Evolutionary conservation across 2,797 vertebrate species (phyloP).

Genomic region (Eulemur coronatus): DNA sequence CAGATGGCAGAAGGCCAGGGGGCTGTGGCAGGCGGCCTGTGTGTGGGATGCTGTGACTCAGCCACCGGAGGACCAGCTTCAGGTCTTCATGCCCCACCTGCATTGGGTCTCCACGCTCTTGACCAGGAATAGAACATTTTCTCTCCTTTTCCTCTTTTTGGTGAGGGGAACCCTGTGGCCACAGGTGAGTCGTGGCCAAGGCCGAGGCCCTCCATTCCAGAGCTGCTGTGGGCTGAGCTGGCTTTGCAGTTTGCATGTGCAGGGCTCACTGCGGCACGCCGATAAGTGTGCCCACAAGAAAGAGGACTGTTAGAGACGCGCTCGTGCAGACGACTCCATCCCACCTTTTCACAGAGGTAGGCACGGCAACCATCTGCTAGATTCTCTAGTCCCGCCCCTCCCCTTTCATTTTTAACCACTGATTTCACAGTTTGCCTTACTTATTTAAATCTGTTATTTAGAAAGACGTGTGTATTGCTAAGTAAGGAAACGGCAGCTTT

Average conservation of each 20-base stretch:
- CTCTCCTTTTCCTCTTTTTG: background rate
- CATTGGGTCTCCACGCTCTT: background rate
- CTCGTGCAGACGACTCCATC: background rate
- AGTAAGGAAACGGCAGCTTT: conserved; percentile 43
- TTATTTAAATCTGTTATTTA: conserved; percentile 72
- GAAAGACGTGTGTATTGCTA: conserved; percentile 46
- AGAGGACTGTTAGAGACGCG: background rate
- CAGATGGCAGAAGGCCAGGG: background rate
- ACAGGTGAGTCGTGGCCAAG: background rate
- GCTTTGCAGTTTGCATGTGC: background rate
- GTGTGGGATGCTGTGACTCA: background rate
- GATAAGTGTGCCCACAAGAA: background rate
- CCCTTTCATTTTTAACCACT: conserved; percentile 58
- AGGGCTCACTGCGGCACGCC: background rate
- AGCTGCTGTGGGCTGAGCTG: background rate
- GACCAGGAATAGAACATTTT: background rate
- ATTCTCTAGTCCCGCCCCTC: background rate
- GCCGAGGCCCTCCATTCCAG: background rate
- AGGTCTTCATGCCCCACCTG: background rate
- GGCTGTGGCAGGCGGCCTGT: background rate
- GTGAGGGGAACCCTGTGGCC: background rate
- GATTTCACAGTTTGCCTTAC: conserved; percentile 69
- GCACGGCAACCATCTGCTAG: conserved; percentile 43
- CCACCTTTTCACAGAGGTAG: conserved; percentile 53
- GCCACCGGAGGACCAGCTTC: background rate